phyloP scores from a whole-genome alignment of 2,113 vertebrate genomes.

The Phalacrocorax carbo region DNA sequence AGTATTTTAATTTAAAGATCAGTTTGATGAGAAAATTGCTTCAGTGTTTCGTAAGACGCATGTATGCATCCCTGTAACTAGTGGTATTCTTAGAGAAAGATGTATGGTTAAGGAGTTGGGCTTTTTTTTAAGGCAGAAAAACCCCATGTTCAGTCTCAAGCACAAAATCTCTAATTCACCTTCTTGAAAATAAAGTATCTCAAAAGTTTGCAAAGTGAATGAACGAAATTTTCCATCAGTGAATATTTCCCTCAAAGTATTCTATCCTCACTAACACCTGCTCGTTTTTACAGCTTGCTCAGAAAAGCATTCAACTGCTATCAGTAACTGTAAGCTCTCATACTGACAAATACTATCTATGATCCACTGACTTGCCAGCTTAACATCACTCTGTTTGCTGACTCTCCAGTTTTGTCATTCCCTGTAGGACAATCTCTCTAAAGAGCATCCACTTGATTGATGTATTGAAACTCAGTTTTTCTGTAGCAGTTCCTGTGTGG shows the following conservation, averaged over 20 bases:
- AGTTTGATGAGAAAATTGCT: not conserved
- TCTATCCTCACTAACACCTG: not conserved
- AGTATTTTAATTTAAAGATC: not conserved
- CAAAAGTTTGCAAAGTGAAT: not conserved
- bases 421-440: not conserved
- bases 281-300: not conserved
- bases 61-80: not conserved
- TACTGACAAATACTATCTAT: constrained; percentile 40
- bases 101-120: not conserved
- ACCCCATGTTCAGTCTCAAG: not conserved
- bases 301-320: constrained; percentile 1
- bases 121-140: fast-evolving
- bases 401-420: constrained; percentile 18
- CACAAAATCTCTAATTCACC: not conserved
- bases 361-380: constrained; percentile 30
- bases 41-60: not conserved
- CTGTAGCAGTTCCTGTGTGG: not conserved
- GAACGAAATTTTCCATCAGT: not conserved
- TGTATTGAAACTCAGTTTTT: constrained; percentile 6
- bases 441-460: constrained; percentile 29
- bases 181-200: not conserved
- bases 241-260: not conserved
- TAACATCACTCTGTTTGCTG: constrained; percentile 35
- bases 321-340: constrained; percentile 26
- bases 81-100: not conserved